These are phyloP conservation scores for Hippocampus abdominalis DNA, from an alignment of 2,113 vertebrate species.

Conservation along the genomic window DNA sequence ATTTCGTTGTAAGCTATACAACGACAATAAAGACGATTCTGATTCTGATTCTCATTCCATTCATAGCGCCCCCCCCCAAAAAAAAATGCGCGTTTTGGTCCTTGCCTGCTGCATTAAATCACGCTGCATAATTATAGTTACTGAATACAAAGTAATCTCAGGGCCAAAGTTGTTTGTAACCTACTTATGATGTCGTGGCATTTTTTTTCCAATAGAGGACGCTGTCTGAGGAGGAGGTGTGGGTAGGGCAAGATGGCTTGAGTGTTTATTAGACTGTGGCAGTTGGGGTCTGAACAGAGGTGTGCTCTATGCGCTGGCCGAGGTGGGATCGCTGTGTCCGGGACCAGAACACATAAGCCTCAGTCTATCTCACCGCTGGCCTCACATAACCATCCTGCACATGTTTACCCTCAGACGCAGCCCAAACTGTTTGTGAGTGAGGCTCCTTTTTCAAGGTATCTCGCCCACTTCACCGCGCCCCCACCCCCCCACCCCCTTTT, in stretches of 20 bases:
- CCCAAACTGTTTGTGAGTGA: slow-evolving; percentile 68
- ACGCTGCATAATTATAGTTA: not conserved
- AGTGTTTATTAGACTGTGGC: slow-evolving; percentile 47
- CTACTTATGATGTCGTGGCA: not conserved
- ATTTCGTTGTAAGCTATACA: too few relatives aligned
- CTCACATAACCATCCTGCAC: slow-evolving; percentile 44
- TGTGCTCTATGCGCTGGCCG: slow-evolving; percentile 51
- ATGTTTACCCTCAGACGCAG: slow-evolving; percentile 65
- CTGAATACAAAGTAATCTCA: slow-evolving; percentile 6
- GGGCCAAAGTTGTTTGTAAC: not conserved
- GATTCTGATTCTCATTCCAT: too few relatives aligned
- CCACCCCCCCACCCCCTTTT: too few relatives aligned
- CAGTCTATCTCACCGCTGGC: slow-evolving; percentile 56
- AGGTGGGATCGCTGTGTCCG: slow-evolving; percentile 59
- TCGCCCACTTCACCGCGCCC: slow-evolving; percentile 28
- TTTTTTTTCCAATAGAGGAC: slow-evolving; percentile 42
- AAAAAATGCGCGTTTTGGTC: not conserved
- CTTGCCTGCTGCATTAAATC: not conserved
- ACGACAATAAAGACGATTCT: too few relatives aligned
- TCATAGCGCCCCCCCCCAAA: too few relatives aligned
- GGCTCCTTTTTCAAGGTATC: slow-evolving; percentile 52
- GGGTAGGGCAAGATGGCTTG: not conserved
- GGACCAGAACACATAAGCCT: slow-evolving; percentile 68
- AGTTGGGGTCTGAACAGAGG: slow-evolving; percentile 61
- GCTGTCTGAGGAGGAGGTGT: slow-evolving; percentile 11